A percentile compares a stretch with the other conserved stretches of the same genome.
These are phyloP conservation scores for Cotesia glomerata DNA, from an alignment of 1,140 invertebrate genomes.

Conservation along the genomic window DNA sequence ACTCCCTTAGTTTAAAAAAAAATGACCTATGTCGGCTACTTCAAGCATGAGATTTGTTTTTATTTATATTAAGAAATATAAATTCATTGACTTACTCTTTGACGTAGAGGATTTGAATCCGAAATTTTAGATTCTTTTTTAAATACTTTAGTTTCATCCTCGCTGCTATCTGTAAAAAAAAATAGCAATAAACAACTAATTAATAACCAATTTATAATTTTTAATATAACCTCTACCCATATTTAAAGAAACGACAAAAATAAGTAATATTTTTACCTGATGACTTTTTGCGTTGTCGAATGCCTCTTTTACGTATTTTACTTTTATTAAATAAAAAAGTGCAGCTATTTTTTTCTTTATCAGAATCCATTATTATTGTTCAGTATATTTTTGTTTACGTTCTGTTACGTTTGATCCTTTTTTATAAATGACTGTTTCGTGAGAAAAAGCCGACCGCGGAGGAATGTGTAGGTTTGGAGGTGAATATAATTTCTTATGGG, in stretches of 20 bases:
- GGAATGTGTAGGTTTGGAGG: no score
- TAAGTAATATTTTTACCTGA: no score
- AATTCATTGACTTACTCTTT: constrained; percentile 58
- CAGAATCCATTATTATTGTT: no score
- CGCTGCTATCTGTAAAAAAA: constrained; percentile 52
- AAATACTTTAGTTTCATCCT: constrained; percentile 61
- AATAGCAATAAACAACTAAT: constrained; percentile 20
- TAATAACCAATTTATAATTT: constrained; percentile 3
- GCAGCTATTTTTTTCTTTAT: constrained; percentile 22
- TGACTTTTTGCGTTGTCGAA: constrained; percentile 36
- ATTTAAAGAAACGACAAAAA: not conserved
- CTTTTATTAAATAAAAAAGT: constrained; percentile 62
- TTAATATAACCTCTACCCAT: constrained; percentile 9
- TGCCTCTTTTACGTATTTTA: constrained; percentile 48
- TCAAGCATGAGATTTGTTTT: no score
- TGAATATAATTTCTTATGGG: no score
- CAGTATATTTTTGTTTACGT: no score
- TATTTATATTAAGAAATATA: no score
- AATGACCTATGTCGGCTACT: no score
- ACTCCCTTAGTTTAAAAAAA: no score
- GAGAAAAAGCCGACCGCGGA: no score
- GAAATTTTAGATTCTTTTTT: constrained; percentile 64
- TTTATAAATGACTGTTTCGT: no score
- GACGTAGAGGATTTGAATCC: constrained; percentile 67
- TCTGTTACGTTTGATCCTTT: no score